These are phyloP conservation scores for Brachionus calyciflorus DNA, from an alignment of 1,140 invertebrate genomes.

Conservation along the genomic window DNA sequence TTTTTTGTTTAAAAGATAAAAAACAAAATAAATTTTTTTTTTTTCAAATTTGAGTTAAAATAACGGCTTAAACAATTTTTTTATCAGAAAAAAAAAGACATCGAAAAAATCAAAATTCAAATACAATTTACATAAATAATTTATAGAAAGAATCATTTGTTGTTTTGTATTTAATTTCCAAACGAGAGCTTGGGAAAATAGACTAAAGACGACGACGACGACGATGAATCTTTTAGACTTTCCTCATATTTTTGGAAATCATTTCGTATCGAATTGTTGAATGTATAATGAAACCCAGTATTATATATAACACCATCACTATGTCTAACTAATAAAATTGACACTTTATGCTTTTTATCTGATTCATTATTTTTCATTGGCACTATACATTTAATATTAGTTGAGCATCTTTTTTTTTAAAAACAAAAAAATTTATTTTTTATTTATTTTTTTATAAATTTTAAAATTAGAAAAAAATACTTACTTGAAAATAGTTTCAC, in stretches of 20 bases:
- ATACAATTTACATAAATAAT: too few relatives aligned
- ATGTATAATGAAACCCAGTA: slow-evolving; percentile 41
- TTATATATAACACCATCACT: slow-evolving; percentile 43
- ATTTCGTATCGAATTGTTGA: not conserved
- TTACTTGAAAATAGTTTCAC: slow-evolving; percentile 45
- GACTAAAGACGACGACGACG: too few relatives aligned
- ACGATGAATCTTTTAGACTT: not conserved
- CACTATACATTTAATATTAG: slow-evolving; percentile 30
- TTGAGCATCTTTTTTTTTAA: slow-evolving; percentile 31
- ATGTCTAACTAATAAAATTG: slow-evolving; percentile 31
- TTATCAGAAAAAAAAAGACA: too few relatives aligned
- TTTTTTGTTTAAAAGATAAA: too few relatives aligned
- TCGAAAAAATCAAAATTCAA: too few relatives aligned
- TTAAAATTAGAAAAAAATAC: not conserved
- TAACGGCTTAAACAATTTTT: too few relatives aligned
- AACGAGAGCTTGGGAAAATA: slow-evolving; percentile 21
- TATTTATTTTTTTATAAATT: too few relatives aligned
- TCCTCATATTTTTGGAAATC: not conserved
- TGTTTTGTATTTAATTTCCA: not conserved
- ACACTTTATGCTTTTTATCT: not conserved
- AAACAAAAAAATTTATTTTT: too few relatives aligned
- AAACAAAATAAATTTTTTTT: too few relatives aligned
- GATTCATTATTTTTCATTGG: not conserved
- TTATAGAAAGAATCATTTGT: too few relatives aligned
- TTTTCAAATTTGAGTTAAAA: too few relatives aligned